Conservation (phyloP, 2,888 invertebrate genomes). For the Eueremaeus valkanovi region DNA sequence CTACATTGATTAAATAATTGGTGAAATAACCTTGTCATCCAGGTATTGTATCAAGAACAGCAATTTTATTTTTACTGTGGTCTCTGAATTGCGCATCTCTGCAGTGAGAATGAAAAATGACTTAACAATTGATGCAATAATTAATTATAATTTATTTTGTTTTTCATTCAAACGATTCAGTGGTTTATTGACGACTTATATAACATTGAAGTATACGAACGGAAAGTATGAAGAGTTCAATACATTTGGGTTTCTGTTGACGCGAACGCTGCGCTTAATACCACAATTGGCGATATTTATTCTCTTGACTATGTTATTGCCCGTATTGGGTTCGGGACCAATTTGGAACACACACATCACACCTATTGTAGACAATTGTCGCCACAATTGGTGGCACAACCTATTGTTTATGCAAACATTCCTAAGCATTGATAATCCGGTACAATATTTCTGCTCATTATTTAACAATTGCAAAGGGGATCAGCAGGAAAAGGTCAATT, state of each 20-base stretch:
- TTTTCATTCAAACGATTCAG: not conserved
- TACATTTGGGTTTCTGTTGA: not conserved
- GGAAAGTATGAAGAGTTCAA: not conserved
- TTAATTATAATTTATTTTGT: not conserved
- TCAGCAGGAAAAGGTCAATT: no score
- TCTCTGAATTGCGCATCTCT: no score
- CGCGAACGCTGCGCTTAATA: not conserved
- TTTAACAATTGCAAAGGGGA: no score
- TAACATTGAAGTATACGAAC: constrained; percentile 20
- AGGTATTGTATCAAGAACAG: no score
- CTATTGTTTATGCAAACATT: constrained; percentile 33
- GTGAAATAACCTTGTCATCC: no score
- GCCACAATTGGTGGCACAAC: constrained; percentile 34
- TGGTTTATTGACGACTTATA: constrained; percentile 32
- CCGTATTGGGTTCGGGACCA: constrained; percentile 5
- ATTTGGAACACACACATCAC: constrained; percentile 9
- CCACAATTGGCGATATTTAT: constrained; percentile 34
- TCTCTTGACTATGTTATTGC: not conserved
- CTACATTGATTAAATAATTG: no score
- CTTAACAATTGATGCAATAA: no score
- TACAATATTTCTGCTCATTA: no score
- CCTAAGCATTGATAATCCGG: no score
- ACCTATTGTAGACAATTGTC: not conserved
- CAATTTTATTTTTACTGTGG: no score
- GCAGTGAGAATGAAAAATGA: no score